A percentile compares a stretch with the other conserved stretches of the same genome.
phyloP scores from a whole-genome alignment of 2,888 invertebrate species.

The Beris chalybata region DNA sequence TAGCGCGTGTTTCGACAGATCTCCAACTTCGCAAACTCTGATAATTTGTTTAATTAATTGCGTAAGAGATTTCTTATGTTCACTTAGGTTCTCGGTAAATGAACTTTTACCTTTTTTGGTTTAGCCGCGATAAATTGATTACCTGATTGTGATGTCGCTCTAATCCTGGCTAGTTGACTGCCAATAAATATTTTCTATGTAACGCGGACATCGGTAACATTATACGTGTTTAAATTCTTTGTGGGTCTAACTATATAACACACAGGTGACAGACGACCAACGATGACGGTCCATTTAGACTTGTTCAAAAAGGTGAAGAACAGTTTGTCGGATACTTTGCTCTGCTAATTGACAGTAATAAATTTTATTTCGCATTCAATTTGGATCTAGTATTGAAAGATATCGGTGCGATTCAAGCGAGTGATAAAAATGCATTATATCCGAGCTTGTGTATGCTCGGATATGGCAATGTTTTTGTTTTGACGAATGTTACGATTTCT shows the following conservation, averaged over 20 bases:
- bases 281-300: neutral
- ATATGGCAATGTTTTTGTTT: too few species aligned
- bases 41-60: slow-evolving; percentile 45
- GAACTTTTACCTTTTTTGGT: slow-evolving; percentile 39
- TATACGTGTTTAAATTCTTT: neutral
- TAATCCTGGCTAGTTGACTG: neutral
- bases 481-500: too few species aligned
- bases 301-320: neutral
- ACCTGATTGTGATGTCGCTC: slow-evolving; percentile 37
- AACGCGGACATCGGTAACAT: neutral
- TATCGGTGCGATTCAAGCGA: neutral
- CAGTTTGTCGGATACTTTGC: neutral
- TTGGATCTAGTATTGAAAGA: neutral
- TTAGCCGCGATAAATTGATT: slow-evolving; percentile 34
- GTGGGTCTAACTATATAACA: neutral
- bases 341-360: slow-evolving; percentile 18
- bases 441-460: too few species aligned
- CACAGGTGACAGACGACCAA: slow-evolving; percentile 5
- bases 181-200: slow-evolving; percentile 3
- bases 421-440: too few species aligned
- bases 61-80: slow-evolving; percentile 40
- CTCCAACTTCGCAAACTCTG: slow-evolving; percentile 16
- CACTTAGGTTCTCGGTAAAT: slow-evolving; percentile 38
- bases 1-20: slow-evolving; percentile 12
- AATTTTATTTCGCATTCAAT: slow-evolving; percentile 2